Evolutionary conservation across 2,888 invertebrate species (phyloP).

Genomic region (Heterodera filipjevi): DNA sequence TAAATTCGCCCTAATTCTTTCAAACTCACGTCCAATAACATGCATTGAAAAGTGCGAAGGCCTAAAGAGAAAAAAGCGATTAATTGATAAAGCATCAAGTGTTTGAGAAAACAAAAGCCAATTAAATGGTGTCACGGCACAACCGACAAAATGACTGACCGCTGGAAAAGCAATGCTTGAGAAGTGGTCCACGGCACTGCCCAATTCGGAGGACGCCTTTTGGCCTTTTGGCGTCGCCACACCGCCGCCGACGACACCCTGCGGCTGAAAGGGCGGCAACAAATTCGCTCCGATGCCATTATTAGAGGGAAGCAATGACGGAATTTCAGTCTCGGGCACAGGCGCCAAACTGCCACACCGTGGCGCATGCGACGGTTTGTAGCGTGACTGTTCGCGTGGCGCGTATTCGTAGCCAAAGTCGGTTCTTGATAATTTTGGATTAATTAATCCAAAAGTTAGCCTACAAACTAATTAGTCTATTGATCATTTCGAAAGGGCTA

Average conservation of each 20-base stretch:
- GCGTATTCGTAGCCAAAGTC: slow-evolving; percentile 36
- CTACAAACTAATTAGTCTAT: neutral
- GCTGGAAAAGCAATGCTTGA: slow-evolving; percentile 59
- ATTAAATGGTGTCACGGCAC: neutral
- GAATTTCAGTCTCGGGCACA: slow-evolving; percentile 7
- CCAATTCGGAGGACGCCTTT: slow-evolving; percentile 47
- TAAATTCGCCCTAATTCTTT: neutral
- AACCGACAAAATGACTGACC: slow-evolving; percentile 35
- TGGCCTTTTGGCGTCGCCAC: neutral
- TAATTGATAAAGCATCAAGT: no score
- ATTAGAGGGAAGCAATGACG: neutral
- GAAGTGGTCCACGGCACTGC: slow-evolving; percentile 56
- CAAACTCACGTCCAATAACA: slow-evolving; percentile 50
- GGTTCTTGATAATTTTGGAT: slow-evolving; percentile 24
- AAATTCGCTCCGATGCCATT: neutral
- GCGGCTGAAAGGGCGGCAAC: neutral
- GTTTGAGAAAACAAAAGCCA: no score
- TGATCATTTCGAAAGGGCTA: no score
- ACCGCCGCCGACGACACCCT: neutral
- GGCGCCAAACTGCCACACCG: slow-evolving; percentile 2
- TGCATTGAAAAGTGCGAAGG: slow-evolving; percentile 57
- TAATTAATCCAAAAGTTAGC: neutral
- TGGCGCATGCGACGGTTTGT: slow-evolving; percentile 13
- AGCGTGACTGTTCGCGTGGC: slow-evolving; percentile 31
- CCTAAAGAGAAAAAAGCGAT: no score